These are phyloP conservation scores for Oscheius sp. DNA, from an alignment of 2,888 invertebrate species.

Conservation along the genomic window DNA sequence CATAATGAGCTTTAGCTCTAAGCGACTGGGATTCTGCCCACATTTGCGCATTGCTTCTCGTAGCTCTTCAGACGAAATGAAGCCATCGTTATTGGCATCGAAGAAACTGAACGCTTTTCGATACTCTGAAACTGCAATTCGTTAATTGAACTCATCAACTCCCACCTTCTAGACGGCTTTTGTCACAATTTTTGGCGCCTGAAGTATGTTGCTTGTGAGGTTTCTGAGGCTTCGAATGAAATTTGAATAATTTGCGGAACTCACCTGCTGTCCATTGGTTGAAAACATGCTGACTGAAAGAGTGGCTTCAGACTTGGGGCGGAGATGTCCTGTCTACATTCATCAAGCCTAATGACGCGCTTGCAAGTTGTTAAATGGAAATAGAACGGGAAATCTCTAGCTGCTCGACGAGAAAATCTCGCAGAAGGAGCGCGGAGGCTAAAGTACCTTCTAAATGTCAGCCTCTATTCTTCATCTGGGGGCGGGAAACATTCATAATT, in stretches of 20 bases:
- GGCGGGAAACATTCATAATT: slow-evolving; percentile 23
- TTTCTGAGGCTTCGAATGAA: slow-evolving; percentile 10
- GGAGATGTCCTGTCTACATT: slow-evolving; percentile 35
- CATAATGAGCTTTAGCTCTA: slow-evolving; percentile 70
- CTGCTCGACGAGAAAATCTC: not conserved
- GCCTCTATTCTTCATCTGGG: not conserved
- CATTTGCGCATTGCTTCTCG: slow-evolving; percentile 71
- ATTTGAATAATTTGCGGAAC: slow-evolving; percentile 17
- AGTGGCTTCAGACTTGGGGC: slow-evolving; percentile 30
- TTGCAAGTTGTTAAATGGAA: slow-evolving; percentile 30
- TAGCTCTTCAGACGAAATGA: slow-evolving; percentile 67
- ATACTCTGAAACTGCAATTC: slow-evolving; percentile 58
- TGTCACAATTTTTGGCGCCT: slow-evolving; percentile 9
- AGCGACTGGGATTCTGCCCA: slow-evolving; percentile 67
- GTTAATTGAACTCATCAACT: no score
- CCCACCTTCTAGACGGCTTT: slow-evolving; percentile 21
- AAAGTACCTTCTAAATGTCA: not conserved
- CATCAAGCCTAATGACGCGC: slow-evolving; percentile 29
- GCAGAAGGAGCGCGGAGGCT: not conserved
- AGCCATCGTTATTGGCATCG: slow-evolving; percentile 71
- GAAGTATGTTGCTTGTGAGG: slow-evolving; percentile 24
- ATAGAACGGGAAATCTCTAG: slow-evolving; percentile 14
- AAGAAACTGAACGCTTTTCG: slow-evolving; percentile 69
- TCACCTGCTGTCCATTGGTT: slow-evolving; percentile 28
- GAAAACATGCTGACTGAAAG: slow-evolving; percentile 30